phyloP scores from a whole-genome alignment of 2,797 vertebrate species.

The Sebastes umbrosus region DNA sequence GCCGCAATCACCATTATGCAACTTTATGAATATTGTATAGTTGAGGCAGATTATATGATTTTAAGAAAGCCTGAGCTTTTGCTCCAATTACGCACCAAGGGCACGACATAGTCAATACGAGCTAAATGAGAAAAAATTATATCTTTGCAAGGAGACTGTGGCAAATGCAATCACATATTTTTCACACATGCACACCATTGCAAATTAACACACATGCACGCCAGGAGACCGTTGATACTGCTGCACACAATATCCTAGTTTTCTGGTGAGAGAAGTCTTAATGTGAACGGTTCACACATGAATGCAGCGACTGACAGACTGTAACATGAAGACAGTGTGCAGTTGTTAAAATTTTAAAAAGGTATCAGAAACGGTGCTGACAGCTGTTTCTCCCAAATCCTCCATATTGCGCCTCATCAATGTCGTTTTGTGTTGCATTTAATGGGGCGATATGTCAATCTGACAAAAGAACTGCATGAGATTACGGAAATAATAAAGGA shows the following conservation, averaged over 20 bases:
- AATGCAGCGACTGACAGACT: conserved; percentile 34
- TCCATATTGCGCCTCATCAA: conserved; percentile 32
- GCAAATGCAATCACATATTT: conserved; percentile 15
- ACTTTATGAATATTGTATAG: conserved; percentile 1
- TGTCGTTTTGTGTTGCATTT: conserved; percentile 35
- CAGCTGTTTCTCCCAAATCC: conserved; percentile 54
- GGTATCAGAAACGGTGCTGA: conserved; percentile 40
- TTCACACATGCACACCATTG: conserved; percentile 24
- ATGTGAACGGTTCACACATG: conserved; percentile 43
- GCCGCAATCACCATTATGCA: conserved; percentile 13
- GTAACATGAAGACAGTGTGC: conserved; percentile 40
- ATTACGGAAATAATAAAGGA: conserved; percentile 50
- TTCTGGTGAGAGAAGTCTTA: conserved; percentile 32
- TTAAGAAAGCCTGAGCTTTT: background rate
- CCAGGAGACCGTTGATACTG: conserved; percentile 7
- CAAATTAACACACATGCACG: background rate
- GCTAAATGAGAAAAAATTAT: background rate
- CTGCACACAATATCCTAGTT: conserved; percentile 24
- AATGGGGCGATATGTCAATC: conserved; percentile 41
- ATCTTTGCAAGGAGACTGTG: background rate
- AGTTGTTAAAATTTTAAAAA: conserved; percentile 47
- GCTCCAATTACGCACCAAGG: background rate
- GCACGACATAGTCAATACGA: conserved; percentile 12
- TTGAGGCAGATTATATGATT: conserved; percentile 4
- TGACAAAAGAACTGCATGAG: conserved; percentile 38